Percentiles rank a stretch among this genome's conserved stretches.
Evolutionary conservation across 1,140 invertebrate species (phyloP).

Genomic region (Dendrolimus kikuchii): DNA sequence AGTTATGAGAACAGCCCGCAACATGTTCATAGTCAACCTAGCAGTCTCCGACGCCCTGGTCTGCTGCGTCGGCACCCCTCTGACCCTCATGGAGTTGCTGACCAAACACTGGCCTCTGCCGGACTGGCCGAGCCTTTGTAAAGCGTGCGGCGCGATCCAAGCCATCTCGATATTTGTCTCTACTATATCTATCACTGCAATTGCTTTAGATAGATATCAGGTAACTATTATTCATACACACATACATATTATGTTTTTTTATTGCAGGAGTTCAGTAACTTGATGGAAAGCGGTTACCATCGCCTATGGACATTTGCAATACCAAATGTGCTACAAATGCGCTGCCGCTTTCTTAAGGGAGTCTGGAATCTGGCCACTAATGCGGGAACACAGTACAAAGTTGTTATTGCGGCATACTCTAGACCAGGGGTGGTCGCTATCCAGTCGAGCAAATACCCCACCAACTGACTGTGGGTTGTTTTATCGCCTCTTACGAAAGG

Average conservation of each 20-base stretch:
- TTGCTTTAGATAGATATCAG: conserved; percentile 87
- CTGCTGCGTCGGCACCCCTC: conserved; percentile 88
- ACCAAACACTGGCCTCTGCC: conserved; percentile 84
- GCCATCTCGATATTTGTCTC: conserved; percentile 92
- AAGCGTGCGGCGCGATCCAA: conserved; percentile 85
- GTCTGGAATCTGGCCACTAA: no score
- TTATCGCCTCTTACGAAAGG: no score
- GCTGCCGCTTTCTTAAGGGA: no score
- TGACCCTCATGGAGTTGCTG: conserved; percentile 87
- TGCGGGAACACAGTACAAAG: no score
- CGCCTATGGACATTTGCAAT: no score
- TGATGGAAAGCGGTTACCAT: no score
- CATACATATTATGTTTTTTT: conserved; percentile 15
- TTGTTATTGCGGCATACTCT: no score
- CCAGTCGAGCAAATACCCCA: no score
- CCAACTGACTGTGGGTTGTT: no score
- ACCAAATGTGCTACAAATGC: no score
- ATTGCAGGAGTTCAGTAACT: no score
- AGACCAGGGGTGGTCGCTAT: no score
- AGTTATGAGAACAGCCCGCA: conserved; percentile 87
- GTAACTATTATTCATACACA: conserved; percentile 45
- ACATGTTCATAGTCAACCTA: conserved; percentile 93
- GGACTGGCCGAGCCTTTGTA: conserved; percentile 80
- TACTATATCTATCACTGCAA: conserved; percentile 91
- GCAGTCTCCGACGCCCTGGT: conserved; percentile 89